Evolutionary conservation across 2,113 vertebrate genomes (phyloP), one percentile per base, ranked within the genome.

Genomic region (Silurus glanis): DNA sequence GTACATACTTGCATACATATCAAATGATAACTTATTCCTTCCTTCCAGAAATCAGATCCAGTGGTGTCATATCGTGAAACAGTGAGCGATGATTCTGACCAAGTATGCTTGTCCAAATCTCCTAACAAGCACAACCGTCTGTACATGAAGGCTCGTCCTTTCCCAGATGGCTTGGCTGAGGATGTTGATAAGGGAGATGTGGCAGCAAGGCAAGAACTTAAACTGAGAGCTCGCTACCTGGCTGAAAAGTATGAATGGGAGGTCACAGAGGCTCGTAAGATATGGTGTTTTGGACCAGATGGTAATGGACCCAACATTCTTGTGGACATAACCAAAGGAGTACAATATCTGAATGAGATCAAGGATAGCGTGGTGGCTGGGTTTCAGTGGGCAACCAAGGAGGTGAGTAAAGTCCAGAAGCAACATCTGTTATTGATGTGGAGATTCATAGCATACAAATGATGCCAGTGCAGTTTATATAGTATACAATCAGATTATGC

Each of bases 301-400:
- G 90, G 90, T 10, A 90, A 69, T 0, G 84, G 92, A 59, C 92
- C 92, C 80, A 90, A 91, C 87, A 85, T 92, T 64, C 88, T 93
- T 37, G 86, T 59, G 55, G 92, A 93, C 49, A 55, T 93, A 62
- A 94, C 80, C 1, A 94, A 92, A 79, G 90, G 92, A 23, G 90
- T 95, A 55, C 91, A 92, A 83, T 94, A 93, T 71, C 90, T 91
- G 80, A 92, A 91, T 76, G 90, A 94, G 89, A 92, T 92, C 72
- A 93, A 93, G 87, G 92, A 92, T 84, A 92, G 91, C 9, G 91
- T 91, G 9, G 89, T 93, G 79, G 91, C 91, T 80, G 91, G 90
- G 62, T 94, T 94, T 83, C 93, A 94, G 87, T 93, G 92, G 92
- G 92, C 91, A 83, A 93, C 88, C 0, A 92, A 95, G 72, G 93